phyloP scores from a whole-genome alignment of 2,888 invertebrate species.

The Atherix ibis region DNA sequence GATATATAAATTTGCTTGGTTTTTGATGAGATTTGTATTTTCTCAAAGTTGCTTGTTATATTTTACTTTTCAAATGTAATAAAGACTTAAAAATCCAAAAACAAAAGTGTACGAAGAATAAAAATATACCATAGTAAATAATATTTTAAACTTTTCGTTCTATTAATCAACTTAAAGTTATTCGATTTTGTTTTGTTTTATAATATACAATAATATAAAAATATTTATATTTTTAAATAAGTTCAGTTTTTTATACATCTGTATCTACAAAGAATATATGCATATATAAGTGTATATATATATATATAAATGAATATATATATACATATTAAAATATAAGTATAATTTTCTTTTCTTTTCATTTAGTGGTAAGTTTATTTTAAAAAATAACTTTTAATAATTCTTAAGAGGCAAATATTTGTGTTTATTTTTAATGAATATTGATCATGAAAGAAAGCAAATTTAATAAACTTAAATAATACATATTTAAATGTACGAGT shows the following conservation, averaged over 20 bases:
- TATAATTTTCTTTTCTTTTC: conserved; percentile 6
- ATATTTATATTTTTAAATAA: too few relatives aligned
- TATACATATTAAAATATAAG: too few relatives aligned
- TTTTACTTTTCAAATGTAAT: neutral
- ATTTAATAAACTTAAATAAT: conserved; percentile 4
- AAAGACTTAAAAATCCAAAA: neutral
- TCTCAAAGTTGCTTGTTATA: neutral
- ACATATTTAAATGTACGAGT: neutral
- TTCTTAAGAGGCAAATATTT: conserved; percentile 2
- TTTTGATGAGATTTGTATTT: neutral
- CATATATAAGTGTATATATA: too few relatives aligned
- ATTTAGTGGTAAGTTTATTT: conserved; percentile 11
- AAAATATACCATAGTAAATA: too few relatives aligned
- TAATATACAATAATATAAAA: too few relatives aligned
- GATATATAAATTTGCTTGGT: too few relatives aligned
- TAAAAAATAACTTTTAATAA: conserved; percentile 6
- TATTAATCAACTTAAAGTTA: too few relatives aligned
- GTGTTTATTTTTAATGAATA: too few relatives aligned
- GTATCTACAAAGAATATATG: too few relatives aligned
- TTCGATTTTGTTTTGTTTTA: too few relatives aligned
- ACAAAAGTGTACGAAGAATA: conserved; percentile 1
- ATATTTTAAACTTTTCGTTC: conserved; percentile 1
- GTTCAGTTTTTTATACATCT: too few relatives aligned
- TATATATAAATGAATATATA: too few relatives aligned
- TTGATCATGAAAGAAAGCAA: conserved; percentile 11